Conservation (phyloP, 2,113 vertebrate species). For the Brachypodius melanocephalos region DNA sequence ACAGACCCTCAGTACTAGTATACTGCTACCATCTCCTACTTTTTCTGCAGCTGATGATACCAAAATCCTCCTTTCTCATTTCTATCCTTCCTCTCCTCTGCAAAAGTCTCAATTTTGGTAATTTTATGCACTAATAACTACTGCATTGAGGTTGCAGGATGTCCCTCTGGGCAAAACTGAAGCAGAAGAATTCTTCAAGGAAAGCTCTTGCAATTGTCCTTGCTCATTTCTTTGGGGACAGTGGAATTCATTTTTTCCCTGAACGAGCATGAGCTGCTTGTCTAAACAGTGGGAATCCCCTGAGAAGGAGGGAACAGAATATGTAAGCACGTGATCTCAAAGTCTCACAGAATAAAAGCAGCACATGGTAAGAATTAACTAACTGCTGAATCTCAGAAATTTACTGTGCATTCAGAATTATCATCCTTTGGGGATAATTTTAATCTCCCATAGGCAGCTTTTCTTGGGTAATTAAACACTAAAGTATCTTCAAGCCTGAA, state of each 20-base stretch:
- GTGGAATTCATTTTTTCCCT: neutral
- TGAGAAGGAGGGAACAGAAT: neutral
- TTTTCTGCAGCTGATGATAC: neutral
- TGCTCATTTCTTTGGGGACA: neutral
- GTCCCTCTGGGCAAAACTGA: neutral
- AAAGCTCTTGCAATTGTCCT: neutral
- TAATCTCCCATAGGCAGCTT: neutral
- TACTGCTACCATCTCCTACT: neutral
- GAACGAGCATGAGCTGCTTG: neutral
- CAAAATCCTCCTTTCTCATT: neutral
- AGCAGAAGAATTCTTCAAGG: neutral
- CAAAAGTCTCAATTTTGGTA: neutral
- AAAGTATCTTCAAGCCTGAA: neutral
- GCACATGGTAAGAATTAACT: constrained; percentile 40
- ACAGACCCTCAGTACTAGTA: neutral
- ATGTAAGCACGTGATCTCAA: neutral
- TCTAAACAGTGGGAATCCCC: constrained; percentile 16
- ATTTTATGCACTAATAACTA: neutral
- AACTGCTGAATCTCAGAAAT: constrained; percentile 17
- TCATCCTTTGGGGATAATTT: neutral
- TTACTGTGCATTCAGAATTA: neutral
- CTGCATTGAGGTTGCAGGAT: neutral
- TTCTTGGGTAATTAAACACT: constrained; percentile 6
- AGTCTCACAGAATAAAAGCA: neutral
- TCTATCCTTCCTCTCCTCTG: neutral